Evolutionary conservation across 2,888 invertebrate genomes (phyloP).

Genomic region (Drosophila ezoana): DNA sequence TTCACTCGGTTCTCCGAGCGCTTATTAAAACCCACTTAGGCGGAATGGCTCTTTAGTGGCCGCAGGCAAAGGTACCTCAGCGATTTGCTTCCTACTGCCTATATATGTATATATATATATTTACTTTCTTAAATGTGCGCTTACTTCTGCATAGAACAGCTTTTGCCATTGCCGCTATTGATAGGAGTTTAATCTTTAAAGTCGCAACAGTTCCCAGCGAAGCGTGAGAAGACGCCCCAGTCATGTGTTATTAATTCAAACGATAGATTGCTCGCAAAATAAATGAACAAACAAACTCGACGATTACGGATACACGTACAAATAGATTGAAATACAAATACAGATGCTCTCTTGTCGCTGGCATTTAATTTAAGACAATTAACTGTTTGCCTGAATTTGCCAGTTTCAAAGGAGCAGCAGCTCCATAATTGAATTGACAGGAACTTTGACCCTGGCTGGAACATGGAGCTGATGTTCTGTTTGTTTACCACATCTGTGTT

Average conservation of each 20-base stretch:
- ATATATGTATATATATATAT: conserved; percentile 1
- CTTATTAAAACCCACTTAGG: conserved; percentile 62
- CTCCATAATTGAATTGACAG: conserved; percentile 19
- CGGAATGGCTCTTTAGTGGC: conserved; percentile 49
- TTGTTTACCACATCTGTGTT: neutral
- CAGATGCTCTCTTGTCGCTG: neutral
- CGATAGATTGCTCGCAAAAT: conserved; percentile 34
- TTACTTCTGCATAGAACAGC: neutral
- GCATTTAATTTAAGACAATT: conserved; percentile 56
- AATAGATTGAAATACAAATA: neutral
- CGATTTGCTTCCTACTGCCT: conserved; percentile 8
- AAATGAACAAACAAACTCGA: conserved; percentile 45
- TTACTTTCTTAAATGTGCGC: conserved; percentile 20
- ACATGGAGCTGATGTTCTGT: conserved; percentile 17
- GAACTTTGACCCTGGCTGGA: conserved; percentile 36
- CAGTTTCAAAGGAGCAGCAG: conserved; percentile 21
- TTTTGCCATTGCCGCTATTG: conserved; percentile 45
- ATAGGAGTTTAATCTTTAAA: conserved; percentile 40
- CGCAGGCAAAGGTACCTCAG: conserved; percentile 26
- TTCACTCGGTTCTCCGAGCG: conserved; percentile 34
- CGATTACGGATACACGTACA: conserved; percentile 2
- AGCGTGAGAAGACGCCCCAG: conserved; percentile 63
- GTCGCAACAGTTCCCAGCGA: conserved; percentile 29
- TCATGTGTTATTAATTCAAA: conserved; percentile 73
- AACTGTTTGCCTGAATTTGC: conserved; percentile 43